These are phyloP conservation scores for Pampusana beccarii DNA, from an alignment of 2,113 vertebrate genomes.

Conservation along the genomic window DNA sequence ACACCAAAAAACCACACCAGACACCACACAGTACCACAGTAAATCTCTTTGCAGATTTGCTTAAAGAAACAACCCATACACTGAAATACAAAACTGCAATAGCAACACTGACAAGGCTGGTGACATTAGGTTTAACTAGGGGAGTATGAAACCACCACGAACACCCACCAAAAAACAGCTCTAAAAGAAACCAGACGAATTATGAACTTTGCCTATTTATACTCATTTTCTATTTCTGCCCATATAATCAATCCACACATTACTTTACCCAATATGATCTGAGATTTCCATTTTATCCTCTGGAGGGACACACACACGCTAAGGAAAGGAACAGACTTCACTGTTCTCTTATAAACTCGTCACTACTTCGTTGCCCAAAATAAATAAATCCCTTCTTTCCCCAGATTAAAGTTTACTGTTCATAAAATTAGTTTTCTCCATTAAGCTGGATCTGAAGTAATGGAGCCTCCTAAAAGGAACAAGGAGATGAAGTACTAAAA, in stretches of 20 bases:
- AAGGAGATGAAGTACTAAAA: neutral
- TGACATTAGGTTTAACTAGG: neutral
- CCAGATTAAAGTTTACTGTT: neutral
- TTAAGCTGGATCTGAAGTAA: neutral
- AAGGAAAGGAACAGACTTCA: neutral
- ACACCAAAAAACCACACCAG: too few species aligned
- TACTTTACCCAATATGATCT: neutral
- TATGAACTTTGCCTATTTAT: neutral
- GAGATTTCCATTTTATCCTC: neutral
- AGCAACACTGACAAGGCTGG: neutral
- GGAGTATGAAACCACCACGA: neutral
- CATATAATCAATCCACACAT: neutral
- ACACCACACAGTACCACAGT: rapidly evolving
- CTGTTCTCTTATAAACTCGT: neutral
- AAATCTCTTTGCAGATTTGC: neutral
- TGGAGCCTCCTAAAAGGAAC: neutral
- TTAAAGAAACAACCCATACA: neutral
- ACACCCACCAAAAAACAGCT: neutral
- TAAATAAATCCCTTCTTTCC: neutral
- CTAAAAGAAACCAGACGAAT: neutral
- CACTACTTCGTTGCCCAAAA: neutral
- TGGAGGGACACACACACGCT: rapidly evolving
- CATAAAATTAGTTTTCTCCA: neutral
- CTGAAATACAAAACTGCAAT: neutral
- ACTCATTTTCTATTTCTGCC: neutral